Evolutionary conservation across 2,888 invertebrate genomes (phyloP).

Genomic region (Fissipunctia ypsillon): DNA sequence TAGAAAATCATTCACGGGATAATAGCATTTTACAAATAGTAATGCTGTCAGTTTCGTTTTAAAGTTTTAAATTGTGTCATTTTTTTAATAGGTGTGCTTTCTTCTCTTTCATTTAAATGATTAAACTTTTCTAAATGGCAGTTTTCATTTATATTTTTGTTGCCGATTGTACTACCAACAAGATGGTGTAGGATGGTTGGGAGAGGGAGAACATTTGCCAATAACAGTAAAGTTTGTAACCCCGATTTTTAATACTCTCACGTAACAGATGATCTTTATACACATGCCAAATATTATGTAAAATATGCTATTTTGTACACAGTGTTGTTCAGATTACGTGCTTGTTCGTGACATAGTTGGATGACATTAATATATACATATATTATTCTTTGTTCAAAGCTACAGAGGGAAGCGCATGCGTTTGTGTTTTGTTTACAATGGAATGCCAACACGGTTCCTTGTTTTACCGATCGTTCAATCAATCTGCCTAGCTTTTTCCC

Average conservation of each 20-base stretch:
- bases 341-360: conserved; percentile 36
- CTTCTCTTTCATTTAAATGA: not conserved
- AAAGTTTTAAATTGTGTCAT: no score
- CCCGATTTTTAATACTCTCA: conserved; percentile 29
- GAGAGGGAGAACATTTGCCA: conserved; percentile 29
- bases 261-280: conserved; percentile 54
- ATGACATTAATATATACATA: conserved; percentile 43
- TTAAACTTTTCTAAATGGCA: not conserved
- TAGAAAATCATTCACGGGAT: no score
- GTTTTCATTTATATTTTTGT: not conserved
- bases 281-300: conserved; percentile 47
- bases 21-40: no score
- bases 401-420: not conserved
- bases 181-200: not conserved
- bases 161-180: not conserved
- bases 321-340: conserved; percentile 35
- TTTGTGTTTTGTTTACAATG: conserved; percentile 8
- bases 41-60: no score
- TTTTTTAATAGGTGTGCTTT: no score
- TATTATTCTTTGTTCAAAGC: conserved; percentile 14
- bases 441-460: not conserved
- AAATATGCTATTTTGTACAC: conserved; percentile 38
- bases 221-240: conserved; percentile 19
- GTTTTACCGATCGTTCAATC: not conserved
- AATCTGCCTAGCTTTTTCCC: no score